Base-by-base conservation (phyloP, 2,113 vertebrate genomes). In the Maccullochella peelii region DNA sequence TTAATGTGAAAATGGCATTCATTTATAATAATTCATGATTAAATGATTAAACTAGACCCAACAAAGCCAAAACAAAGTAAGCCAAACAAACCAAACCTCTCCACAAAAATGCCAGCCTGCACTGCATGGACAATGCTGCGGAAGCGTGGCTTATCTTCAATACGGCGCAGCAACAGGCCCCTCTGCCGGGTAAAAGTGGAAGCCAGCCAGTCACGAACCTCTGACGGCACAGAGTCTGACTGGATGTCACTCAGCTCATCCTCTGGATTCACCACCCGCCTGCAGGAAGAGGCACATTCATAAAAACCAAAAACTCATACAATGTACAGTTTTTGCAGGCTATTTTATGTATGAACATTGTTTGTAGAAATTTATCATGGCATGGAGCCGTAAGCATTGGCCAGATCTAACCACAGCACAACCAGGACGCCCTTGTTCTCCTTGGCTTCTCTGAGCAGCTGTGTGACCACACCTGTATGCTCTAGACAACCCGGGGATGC, bases 31-130 rank as follows among this genome's bases (percentile, higher is more conserved):
- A 62, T 5, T 63, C 33, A 63, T 63, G 33, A 38, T 40, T 23
- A 62, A 49, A 75, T 49, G 2, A 38, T 18, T 36, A 63, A n/a
- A n/a, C n/a, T n/a, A n/a, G 4, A 54, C 33, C 58, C n/a, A 36
- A 25, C 11, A 18, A 36, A 66, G 50, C 1, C 25, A 57, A 23
- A 55, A 3, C 2, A 7, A 25, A 62, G 10, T 36, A 20, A 61
- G 40, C 8, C 5, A n/a, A 65, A 52, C 4, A 52, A 66, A n/a
- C 7, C 88, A 33, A 55, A 99, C 98, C 98, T 97, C 89, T 99
- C 98, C 74, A 99, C 98, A 89, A 99, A 99, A 94, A 99, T 99
- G 57, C 98, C 97, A 77, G 98, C 98, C 92, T 99, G 98, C 61
- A 99, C 97, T 2, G 97, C 98, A 20, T 98, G 98, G 52, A 99